Base-by-base conservation (phyloP, 2,113 vertebrate species). In the Pygoscelis adeliae region DNA sequence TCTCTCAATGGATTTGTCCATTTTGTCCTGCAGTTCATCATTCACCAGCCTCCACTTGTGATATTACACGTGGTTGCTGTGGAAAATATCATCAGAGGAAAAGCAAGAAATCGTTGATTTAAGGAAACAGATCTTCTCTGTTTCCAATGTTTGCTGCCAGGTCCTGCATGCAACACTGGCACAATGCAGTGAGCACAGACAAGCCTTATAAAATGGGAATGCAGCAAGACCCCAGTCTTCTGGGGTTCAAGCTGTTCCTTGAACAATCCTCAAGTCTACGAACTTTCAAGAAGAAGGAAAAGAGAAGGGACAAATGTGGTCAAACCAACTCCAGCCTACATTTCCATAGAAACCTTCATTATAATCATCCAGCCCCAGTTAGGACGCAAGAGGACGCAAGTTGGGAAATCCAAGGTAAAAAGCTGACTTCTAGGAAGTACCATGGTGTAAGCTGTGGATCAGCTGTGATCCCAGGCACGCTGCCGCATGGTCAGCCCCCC, bases 331-430 rank as follows among this genome's bases (percentile, higher is more conserved):
- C 14, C 70, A 87, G 77, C 20, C 29, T 29, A 30, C 50, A 27
- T 81, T 50, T 70, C 61, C 19, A 50, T 1, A 22, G 62, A 71
- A 81, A 40, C 30, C 36, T 87, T 27, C 49, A 22, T 55, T 44
- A 38, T 18, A 40, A 67, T 23, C 34, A 59, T 19, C 18, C 62
- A 89, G 52, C 32, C 73, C 13, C 38, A 67, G 36, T 5, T 25
- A 36, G 36, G 36, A 55, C 15, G 26, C 18, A 15, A 15, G 40
- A 56, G 46, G 47, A 61, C 0, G 1, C 22, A 36, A 1, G 3
- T 4, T 71, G 42, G 26, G 32, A 84, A 96, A 78, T 14, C 23
- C 42, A 59, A 49, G 40, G 44, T 47, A n/a, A 30, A 73, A 62
- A 78, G 32, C 15, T 30, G 59, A 38, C 19, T 34, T 59, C 71